phyloP scores from a whole-genome alignment of 2,797 vertebrate genomes.

The Enteromius thamalakanensis region DNA sequence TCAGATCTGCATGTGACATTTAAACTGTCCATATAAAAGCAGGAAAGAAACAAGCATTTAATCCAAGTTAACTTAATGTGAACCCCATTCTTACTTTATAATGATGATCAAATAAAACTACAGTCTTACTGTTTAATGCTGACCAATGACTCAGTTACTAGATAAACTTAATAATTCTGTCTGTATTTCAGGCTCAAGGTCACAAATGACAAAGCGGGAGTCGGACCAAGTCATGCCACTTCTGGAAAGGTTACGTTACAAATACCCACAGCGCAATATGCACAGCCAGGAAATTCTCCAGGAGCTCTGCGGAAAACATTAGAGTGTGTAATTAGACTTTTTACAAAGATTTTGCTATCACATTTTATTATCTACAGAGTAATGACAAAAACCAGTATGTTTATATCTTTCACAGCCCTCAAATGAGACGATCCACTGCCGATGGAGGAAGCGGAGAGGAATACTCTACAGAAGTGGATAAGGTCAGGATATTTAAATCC shows the following conservation, averaged over 20 bases:
- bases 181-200: constrained; percentile 36
- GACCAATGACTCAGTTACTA: not conserved
- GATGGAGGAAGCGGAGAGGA: constrained; percentile 61
- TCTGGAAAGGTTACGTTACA: constrained; percentile 65
- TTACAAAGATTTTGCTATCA: not conserved
- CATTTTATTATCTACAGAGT: not conserved
- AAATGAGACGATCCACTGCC: constrained; percentile 26
- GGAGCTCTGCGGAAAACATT: constrained; percentile 60
- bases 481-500: constrained; percentile 64
- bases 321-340: constrained; percentile 43
- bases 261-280: constrained; percentile 65
- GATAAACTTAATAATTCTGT: not conserved
- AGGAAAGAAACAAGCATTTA: not conserved
- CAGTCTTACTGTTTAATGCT: not conserved
- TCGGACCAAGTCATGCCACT: constrained; percentile 53
- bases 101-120: not conserved
- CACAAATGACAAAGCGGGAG: constrained; percentile 38
- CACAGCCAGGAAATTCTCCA: constrained; percentile 63
- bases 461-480: constrained; percentile 66
- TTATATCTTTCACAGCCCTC: constrained; percentile 29
- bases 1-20: not conserved
- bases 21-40: not conserved
- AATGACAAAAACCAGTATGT: not conserved
- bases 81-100: not conserved
- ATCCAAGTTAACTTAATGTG: not conserved